phyloP scores from a whole-genome alignment of 2,113 vertebrate species.

The Diphyllodes magnificus region DNA sequence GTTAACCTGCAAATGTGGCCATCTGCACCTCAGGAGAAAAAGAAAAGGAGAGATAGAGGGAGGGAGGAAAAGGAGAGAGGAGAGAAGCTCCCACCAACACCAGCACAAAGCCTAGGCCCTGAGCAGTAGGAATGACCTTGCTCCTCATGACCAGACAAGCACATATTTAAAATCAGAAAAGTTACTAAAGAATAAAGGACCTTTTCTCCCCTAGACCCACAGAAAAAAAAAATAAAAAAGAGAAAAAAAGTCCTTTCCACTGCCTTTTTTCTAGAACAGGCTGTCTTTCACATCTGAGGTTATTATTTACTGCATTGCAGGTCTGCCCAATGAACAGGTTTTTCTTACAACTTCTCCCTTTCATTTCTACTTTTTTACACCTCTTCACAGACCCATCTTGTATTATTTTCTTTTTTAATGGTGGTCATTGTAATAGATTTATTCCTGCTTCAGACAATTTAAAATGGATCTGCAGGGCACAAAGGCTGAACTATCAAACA shows the following conservation, averaged over 20 bases:
- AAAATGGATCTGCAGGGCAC: slow-evolving; percentile 36
- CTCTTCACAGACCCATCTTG: slow-evolving; percentile 44
- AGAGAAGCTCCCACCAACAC: slow-evolving; percentile 40
- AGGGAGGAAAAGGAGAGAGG: slow-evolving; percentile 51
- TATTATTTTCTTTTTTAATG: neutral
- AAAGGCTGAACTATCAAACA: slow-evolving; percentile 46
- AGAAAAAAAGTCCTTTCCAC: neutral
- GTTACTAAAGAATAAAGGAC: slow-evolving; percentile 40
- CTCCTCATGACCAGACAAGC: slow-evolving; percentile 59
- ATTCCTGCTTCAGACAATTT: slow-evolving; percentile 30
- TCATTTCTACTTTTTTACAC: slow-evolving; percentile 44
- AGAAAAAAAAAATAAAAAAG: neutral
- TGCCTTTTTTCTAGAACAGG: slow-evolving; percentile 24
- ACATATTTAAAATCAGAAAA: slow-evolving; percentile 24
- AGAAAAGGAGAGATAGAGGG: slow-evolving; percentile 70
- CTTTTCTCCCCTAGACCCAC: slow-evolving; percentile 5
- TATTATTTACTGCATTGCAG: slow-evolving; percentile 61
- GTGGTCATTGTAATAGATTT: slow-evolving; percentile 42
- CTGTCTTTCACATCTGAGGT: slow-evolving; percentile 41
- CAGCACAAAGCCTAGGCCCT: slow-evolving; percentile 64
- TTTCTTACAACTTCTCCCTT: slow-evolving; percentile 56
- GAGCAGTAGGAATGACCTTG: slow-evolving; percentile 82
- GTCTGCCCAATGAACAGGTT: slow-evolving; percentile 19
- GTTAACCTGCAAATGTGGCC: slow-evolving; percentile 99
- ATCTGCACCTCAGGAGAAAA: slow-evolving; percentile 94